Percentiles rank a stretch among this genome's conserved stretches.
Evolutionary conservation across 2,888 invertebrate genomes (phyloP).

Genomic region (Geotrupes spiniger): DNA sequence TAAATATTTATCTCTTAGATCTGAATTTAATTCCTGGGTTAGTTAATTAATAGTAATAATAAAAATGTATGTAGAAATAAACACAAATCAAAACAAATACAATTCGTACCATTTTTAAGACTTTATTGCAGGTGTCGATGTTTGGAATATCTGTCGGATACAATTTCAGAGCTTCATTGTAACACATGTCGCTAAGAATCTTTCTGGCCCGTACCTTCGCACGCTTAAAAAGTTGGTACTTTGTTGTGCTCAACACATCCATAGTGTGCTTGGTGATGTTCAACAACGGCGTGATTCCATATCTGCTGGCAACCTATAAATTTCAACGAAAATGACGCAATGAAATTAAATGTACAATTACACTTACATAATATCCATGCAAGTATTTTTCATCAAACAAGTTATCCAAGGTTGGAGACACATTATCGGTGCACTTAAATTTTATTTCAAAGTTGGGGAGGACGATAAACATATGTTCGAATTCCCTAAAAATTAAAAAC

Average conservation of each 20-base stretch:
- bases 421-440: slow-evolving; percentile 30
- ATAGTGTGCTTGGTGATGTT: slow-evolving; percentile 12
- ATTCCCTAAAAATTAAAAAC: slow-evolving; percentile 32
- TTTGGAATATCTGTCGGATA: neutral
- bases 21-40: slow-evolving; percentile 4
- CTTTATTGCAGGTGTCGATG: neutral
- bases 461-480: slow-evolving; percentile 30
- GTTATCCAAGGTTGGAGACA: slow-evolving; percentile 25
- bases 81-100: neutral
- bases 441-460: slow-evolving; percentile 40
- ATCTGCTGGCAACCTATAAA: slow-evolving; percentile 20
- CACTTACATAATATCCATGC: slow-evolving; percentile 44
- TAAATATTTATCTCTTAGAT: neutral
- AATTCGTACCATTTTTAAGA: slow-evolving; percentile 13
- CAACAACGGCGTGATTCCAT: slow-evolving; percentile 20
- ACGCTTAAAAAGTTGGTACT: slow-evolving; percentile 4
- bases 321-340: neutral
- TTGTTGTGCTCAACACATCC: slow-evolving; percentile 1
- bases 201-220: slow-evolving; percentile 10
- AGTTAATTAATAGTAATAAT: too few relatives aligned
- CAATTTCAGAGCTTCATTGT: slow-evolving; percentile 8
- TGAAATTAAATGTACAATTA: neutral
- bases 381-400: slow-evolving; percentile 36
- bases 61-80: neutral
- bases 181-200: slow-evolving; percentile 15